Evolutionary conservation across 2,888 invertebrate genomes (phyloP).

Genomic region (Alcis repandata): DNA sequence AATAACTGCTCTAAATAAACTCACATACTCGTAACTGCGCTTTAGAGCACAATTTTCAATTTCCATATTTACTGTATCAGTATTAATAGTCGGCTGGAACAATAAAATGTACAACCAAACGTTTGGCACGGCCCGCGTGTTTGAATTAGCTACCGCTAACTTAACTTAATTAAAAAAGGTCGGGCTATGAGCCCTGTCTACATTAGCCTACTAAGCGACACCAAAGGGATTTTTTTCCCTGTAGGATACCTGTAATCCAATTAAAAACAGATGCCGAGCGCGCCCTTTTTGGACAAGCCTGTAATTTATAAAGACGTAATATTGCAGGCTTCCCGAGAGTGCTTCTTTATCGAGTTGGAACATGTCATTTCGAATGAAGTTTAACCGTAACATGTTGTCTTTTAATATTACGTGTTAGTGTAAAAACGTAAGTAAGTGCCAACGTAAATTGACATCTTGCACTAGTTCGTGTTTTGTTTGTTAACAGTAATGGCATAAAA

Average conservation of each 20-base stretch:
- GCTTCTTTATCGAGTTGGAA: conserved; percentile 5
- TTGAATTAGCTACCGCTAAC: conserved; percentile 50
- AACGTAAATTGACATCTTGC: too few species aligned
- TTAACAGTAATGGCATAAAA: too few species aligned
- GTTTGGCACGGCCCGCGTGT: conserved; percentile 37
- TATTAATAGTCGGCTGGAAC: conserved; percentile 7
- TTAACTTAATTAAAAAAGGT: conserved; percentile 66
- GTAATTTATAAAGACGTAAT: conserved; percentile 30
- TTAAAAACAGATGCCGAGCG: conserved; percentile 49
- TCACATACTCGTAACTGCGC: not conserved
- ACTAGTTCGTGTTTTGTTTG: too few species aligned
- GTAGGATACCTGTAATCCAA: conserved; percentile 60
- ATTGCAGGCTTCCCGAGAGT: conserved; percentile 48
- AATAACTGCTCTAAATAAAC: too few species aligned
- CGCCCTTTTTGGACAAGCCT: conserved; percentile 24
- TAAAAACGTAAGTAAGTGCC: too few species aligned
- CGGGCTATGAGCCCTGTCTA: conserved; percentile 59
- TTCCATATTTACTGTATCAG: conserved; percentile 11
- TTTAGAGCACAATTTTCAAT: not conserved
- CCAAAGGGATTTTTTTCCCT: conserved; percentile 56
- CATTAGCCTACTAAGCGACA: conserved; percentile 59
- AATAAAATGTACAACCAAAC: conserved; percentile 43
- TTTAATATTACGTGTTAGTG: too few species aligned
- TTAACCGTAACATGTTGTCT: not conserved
- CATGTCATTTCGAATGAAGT: not conserved